Conservation (phyloP, 2,113 vertebrate genomes). For the Pseudorhombus dupliciocellatus region DNA sequence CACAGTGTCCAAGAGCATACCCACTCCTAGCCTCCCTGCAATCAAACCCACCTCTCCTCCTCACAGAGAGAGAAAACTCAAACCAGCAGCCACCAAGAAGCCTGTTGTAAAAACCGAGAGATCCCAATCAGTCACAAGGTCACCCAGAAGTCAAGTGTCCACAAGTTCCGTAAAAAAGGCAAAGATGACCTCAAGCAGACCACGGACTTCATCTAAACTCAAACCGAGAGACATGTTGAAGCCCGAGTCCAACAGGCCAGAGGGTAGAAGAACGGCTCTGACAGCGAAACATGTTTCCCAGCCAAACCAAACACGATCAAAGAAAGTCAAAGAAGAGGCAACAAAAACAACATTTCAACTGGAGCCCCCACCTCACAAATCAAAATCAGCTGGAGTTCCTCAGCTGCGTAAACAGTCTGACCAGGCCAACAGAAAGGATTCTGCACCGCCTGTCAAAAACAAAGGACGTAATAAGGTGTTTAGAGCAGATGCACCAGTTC, state of each 20-base stretch:
- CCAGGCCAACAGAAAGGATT: conserved; percentile 34
- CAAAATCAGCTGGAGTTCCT: conserved; percentile 10
- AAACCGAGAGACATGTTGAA: conserved; percentile 19
- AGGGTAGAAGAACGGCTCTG: conserved; percentile 15
- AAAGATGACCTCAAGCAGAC: conserved; percentile 40
- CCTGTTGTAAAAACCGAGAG: neutral
- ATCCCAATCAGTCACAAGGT: conserved; percentile 13
- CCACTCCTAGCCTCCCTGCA: conserved; percentile 32
- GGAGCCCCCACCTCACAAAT: conserved; percentile 66
- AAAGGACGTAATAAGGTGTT: conserved; percentile 26
- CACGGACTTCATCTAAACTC: conserved; percentile 21
- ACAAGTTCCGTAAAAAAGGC: conserved; percentile 35
- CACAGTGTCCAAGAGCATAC: conserved; percentile 56
- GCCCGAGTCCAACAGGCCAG: conserved; percentile 33
- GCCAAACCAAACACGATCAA: conserved; percentile 41
- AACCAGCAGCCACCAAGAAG: conserved; percentile 1
- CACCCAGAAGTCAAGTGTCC: conserved; percentile 28
- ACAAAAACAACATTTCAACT: conserved; percentile 69
- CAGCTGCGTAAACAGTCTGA: conserved; percentile 40
- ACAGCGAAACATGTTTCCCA: conserved; percentile 41
- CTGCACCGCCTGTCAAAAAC: conserved; percentile 15
- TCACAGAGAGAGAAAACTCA: conserved; percentile 26
- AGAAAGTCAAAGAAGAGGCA: conserved; percentile 39
- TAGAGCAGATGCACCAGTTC: conserved; percentile 46
- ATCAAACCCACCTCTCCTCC: conserved; percentile 22